phyloP scores from a whole-genome alignment of 2,113 vertebrate species.

The Lipophrys pholis region DNA sequence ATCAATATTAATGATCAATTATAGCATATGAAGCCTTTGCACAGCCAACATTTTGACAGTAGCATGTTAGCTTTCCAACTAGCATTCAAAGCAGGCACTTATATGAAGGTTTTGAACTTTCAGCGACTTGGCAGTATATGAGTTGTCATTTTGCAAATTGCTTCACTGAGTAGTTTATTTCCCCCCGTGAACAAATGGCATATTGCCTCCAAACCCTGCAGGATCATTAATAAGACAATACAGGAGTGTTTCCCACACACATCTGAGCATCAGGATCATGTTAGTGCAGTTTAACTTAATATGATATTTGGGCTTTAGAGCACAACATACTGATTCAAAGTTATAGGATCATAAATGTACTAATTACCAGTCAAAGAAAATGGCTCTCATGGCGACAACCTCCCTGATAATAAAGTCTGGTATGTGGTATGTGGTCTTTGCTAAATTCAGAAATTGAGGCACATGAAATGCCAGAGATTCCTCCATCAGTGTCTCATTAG shows the following conservation, averaged over 20 bases:
- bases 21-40: too few species aligned
- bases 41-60: too few species aligned
- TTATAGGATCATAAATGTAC: too few species aligned
- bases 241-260: slow-evolving; percentile 42
- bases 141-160: not conserved
- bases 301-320: not conserved
- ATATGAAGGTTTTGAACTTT: too few species aligned
- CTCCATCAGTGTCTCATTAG: not conserved
- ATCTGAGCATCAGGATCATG: slow-evolving; percentile 23
- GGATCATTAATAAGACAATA: slow-evolving; percentile 54
- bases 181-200: not conserved
- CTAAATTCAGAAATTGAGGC: not conserved
- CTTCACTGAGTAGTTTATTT: not conserved
- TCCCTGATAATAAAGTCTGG: too few species aligned
- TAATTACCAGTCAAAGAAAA: too few species aligned
- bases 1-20: too few species aligned
- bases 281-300: not conserved
- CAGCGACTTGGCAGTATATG: too few species aligned
- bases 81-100: too few species aligned
- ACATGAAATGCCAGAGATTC: not conserved
- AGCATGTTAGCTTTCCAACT: too few species aligned
- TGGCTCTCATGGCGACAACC: too few species aligned
- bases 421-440: not conserved
- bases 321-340: too few species aligned
- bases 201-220: slow-evolving; percentile 34